These are phyloP conservation scores for Catajapyx aquilonaris DNA, from an alignment of 1,140 invertebrate species.

Conservation along the genomic window DNA sequence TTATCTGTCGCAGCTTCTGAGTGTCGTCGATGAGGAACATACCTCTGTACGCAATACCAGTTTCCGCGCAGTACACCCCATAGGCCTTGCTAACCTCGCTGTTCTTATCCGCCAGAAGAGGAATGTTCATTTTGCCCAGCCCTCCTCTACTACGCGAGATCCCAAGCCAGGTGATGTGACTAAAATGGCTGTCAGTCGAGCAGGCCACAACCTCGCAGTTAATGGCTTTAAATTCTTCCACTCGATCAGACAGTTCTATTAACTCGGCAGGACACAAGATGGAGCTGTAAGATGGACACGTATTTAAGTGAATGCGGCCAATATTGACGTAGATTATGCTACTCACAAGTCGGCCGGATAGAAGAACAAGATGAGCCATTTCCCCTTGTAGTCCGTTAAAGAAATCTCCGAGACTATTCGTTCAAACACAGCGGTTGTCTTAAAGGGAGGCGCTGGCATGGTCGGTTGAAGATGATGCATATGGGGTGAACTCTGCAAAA, in stretches of 20 bases:
- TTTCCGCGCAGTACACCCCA: constrained; percentile 82
- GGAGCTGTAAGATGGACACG: constrained; percentile 54
- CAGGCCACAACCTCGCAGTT: constrained; percentile 64
- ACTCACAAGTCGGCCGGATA: constrained; percentile 54
- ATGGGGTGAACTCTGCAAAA: too few relatives aligned
- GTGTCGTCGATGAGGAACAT: constrained; percentile 93
- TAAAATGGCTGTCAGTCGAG: constrained; percentile 79
- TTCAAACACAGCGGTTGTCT: constrained; percentile 37
- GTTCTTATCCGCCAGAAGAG: constrained; percentile 84
- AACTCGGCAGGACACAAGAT: constrained; percentile 95
- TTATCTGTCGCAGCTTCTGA: constrained; percentile 83
- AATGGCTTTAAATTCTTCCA: constrained; percentile 62
- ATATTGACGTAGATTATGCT: background rate
- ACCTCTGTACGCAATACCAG: constrained; percentile 84
- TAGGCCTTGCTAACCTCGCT: constrained; percentile 68
- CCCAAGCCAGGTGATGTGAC: constrained; percentile 81
- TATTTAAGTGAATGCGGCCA: too few relatives aligned
- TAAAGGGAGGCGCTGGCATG: constrained; percentile 25
- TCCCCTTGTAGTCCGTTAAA: constrained; percentile 34
- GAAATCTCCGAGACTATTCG: constrained; percentile 36
- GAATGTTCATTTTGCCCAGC: constrained; percentile 87
- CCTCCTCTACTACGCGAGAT: constrained; percentile 89
- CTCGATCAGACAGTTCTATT: constrained; percentile 75
- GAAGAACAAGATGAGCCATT: constrained; percentile 49
- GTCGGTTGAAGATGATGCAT: background rate